A percentile compares a stretch with the other conserved stretches of the same genome.
Conservation (phyloP, 2,888 invertebrate genomes). For the Rhopalosiphum nymphaeae region DNA sequence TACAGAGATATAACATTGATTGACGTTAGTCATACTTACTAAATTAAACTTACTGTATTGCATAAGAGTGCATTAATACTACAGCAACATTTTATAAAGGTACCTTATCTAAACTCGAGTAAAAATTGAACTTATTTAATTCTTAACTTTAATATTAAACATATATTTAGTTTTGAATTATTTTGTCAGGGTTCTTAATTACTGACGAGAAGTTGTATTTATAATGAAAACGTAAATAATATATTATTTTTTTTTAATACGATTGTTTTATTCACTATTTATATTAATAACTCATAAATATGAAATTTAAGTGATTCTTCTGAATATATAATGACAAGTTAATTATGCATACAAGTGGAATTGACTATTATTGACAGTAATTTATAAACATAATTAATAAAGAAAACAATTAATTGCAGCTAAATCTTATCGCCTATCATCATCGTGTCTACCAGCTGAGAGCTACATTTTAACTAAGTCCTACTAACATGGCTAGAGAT, state of each 20-base stretch:
- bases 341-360: not conserved
- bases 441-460: not conserved
- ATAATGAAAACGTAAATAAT: not conserved
- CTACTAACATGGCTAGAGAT: not conserved
- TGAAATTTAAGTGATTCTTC: not conserved
- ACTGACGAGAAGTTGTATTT: no score
- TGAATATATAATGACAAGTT: not conserved
- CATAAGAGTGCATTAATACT: not conserved
- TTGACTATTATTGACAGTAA: not conserved
- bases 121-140: not conserved
- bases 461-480: not conserved
- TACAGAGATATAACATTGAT: not conserved
- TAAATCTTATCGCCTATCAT: not conserved
- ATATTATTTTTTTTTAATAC: no score
- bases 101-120: not conserved
- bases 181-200: not conserved
- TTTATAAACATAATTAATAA: not conserved
- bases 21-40: not conserved
- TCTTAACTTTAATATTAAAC: not conserved
- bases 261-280: not conserved
- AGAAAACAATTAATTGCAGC: not conserved
- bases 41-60: not conserved
- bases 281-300: not conserved
- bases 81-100: not conserved
- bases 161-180: not conserved